These are phyloP conservation scores for Sminthurinus aureus DNA, from an alignment of 2,888 invertebrate genomes.

Conservation along the genomic window DNA sequence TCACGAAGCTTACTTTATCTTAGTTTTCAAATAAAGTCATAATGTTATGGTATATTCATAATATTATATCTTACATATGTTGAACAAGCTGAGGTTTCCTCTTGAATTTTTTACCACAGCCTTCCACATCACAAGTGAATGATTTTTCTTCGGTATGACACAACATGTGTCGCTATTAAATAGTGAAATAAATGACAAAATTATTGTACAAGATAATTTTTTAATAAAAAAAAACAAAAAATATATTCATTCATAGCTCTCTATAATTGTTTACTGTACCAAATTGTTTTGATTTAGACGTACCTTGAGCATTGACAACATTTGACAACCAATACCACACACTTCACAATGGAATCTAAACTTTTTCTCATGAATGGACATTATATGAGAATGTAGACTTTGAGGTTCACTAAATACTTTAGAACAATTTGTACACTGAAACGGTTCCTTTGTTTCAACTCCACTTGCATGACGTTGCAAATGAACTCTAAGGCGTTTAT, in stretches of 20 bases:
- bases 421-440: neutral
- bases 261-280: neutral
- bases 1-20: too few species aligned
- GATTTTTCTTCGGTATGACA: conserved; percentile 5
- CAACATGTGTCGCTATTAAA: neutral
- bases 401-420: conserved; percentile 8
- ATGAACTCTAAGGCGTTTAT: neutral
- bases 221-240: neutral
- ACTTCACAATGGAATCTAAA: conserved; percentile 1
- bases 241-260: neutral
- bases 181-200: neutral
- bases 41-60: too few species aligned
- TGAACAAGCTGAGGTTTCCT: conserved; percentile 14
- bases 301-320: conserved; percentile 13
- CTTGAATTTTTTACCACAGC: conserved; percentile 4
- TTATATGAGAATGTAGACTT: neutral
- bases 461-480: conserved; percentile 8
- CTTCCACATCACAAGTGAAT: neutral
- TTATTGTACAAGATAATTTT: neutral
- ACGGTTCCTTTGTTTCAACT: conserved; percentile 1
- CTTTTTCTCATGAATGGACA: conserved; percentile 11
- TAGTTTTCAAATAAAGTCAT: too few species aligned
- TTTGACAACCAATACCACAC: conserved; percentile 1
- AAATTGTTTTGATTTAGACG: neutral
- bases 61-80: neutral